These are phyloP conservation scores for Notarius lentiginosus DNA, from an alignment of 2,113 vertebrate species.

Conservation along the genomic window DNA sequence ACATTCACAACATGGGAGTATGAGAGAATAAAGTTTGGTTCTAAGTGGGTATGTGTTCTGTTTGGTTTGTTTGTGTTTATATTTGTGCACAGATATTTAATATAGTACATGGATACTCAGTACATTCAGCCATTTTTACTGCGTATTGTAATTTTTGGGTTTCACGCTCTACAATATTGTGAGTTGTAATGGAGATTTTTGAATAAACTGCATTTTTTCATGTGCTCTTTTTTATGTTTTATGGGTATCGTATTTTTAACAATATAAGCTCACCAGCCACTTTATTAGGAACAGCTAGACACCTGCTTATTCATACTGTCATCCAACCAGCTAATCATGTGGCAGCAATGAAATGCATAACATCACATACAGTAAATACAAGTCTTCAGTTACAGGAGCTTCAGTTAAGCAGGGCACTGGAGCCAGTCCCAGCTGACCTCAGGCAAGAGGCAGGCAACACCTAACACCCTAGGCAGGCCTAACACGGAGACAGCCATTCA, in stretches of 20 bases:
- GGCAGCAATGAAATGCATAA: background rate
- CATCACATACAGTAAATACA: background rate
- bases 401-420: background rate
- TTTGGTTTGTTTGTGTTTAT: conserved; percentile 21
- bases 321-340: background rate
- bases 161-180: background rate
- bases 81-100: background rate
- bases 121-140: conserved; percentile 23
- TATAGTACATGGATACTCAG: background rate
- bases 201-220: background rate
- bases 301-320: background rate
- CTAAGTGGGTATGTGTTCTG: background rate
- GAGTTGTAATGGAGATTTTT: background rate
- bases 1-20: conserved; percentile 43
- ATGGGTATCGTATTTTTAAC: background rate
- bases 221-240: background rate
- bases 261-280: background rate
- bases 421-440: too few species aligned
- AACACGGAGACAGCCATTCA: too few species aligned
- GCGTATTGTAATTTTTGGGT: background rate
- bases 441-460: too few species aligned
- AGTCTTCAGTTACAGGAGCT: background rate
- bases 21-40: conserved; percentile 7
- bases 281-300: background rate
- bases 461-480: too few species aligned